Percentiles rank a stretch among this genome's conserved stretches.
phyloP scores from a whole-genome alignment of 2,113 vertebrate species.

The Polyodon spathula region DNA sequence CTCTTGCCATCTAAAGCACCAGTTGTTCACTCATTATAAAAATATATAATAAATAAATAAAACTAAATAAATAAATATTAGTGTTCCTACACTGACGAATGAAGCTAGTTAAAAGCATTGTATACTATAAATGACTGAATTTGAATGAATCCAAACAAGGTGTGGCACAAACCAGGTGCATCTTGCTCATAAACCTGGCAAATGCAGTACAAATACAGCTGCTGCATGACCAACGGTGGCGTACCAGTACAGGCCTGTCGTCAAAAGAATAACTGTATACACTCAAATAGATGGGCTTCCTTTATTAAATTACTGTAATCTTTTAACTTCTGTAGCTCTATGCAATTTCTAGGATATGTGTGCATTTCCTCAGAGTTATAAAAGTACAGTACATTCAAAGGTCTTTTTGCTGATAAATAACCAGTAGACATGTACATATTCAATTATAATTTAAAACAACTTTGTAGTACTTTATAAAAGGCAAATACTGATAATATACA shows the following conservation, averaged over 20 bases:
- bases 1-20: too few relatives aligned
- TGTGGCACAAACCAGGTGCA: conserved; percentile 70
- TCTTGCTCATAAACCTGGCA: conserved; percentile 48
- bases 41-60: background rate
- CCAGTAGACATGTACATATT: too few relatives aligned
- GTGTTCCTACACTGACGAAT: background rate
- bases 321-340: background rate
- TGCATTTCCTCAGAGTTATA: background rate
- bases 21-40: too few relatives aligned
- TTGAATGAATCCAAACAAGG: conserved; percentile 50
- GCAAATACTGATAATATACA: too few relatives aligned
- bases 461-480: too few relatives aligned
- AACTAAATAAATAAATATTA: background rate
- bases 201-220: conserved; percentile 56
- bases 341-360: background rate
- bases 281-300: conserved; percentile 5
- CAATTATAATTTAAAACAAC: too few relatives aligned
- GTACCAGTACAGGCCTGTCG: conserved; percentile 63
- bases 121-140: conserved; percentile 37
- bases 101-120: background rate
- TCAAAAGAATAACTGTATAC: conserved; percentile 17
- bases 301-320: conserved; percentile 5
- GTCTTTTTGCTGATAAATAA: too few relatives aligned
- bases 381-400: too few relatives aligned
- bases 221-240: conserved; percentile 51